phyloP scores from a whole-genome alignment of 1,140 invertebrate genomes.

The Drosophila elegans region DNA sequence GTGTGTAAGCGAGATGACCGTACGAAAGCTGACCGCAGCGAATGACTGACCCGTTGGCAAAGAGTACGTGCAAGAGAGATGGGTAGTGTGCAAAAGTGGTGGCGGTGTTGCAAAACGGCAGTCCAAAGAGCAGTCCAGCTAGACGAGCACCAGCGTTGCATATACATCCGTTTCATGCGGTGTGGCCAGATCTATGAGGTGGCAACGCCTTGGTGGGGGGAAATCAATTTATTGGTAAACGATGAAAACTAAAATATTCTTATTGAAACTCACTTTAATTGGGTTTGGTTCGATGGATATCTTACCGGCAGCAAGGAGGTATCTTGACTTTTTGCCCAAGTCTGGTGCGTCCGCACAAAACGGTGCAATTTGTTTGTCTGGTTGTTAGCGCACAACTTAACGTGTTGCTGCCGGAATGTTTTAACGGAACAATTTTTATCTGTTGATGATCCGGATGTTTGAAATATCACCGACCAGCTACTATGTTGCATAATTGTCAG shows the following conservation, averaged over 20 bases:
- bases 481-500: conserved; percentile 24
- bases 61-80: conserved; percentile 41
- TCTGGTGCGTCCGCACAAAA: conserved; percentile 21
- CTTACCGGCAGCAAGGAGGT: conserved; percentile 44
- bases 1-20: conserved; percentile 31
- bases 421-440: conserved; percentile 67
- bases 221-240: conserved; percentile 17
- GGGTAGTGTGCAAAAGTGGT: conserved; percentile 19
- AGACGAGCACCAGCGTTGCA: conserved; percentile 37
- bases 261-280: conserved; percentile 3
- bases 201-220: conserved; percentile 39
- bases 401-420: conserved; percentile 72
- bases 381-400: conserved; percentile 58
- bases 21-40: conserved; percentile 28
- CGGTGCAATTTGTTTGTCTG: conserved; percentile 42
- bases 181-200: conserved; percentile 61
- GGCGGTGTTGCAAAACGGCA: conserved; percentile 59
- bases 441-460: conserved; percentile 22
- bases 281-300: not conserved
- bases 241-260: conserved; percentile 8
- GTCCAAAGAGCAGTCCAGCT: conserved; percentile 42
- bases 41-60: conserved; percentile 7
- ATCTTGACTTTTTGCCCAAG: conserved; percentile 18
- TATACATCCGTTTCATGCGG: conserved; percentile 16
- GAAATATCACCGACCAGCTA: conserved; percentile 49